phyloP scores from a whole-genome alignment of 2,888 invertebrate genomes.

The Parthenolecanium corni region DNA sequence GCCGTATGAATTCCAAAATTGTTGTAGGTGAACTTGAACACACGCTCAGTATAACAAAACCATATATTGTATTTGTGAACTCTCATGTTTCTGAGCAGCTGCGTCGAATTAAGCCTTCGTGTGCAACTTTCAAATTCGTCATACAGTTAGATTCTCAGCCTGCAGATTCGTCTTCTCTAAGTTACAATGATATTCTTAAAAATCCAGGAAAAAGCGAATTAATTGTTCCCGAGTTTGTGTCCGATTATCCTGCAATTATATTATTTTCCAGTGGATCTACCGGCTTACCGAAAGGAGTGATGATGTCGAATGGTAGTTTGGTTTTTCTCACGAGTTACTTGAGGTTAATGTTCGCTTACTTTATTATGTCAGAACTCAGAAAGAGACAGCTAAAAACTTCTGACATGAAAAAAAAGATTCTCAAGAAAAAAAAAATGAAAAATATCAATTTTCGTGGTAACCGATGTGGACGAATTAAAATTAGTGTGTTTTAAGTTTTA shows the following conservation, averaged over 20 bases:
- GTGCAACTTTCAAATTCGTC: slow-evolving; percentile 7
- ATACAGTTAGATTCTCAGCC: slow-evolving; percentile 12
- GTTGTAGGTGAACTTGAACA: slow-evolving; percentile 9
- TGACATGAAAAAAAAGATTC: too few relatives aligned
- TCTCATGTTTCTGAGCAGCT: slow-evolving; percentile 38
- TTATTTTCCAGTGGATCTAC: slow-evolving; percentile 81
- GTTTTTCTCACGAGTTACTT: slow-evolving; percentile 7
- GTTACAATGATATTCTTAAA: not conserved
- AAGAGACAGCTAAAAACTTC: too few relatives aligned
- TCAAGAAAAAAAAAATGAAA: too few relatives aligned
- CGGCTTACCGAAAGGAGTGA: slow-evolving; percentile 66
- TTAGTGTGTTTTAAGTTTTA: too few relatives aligned
- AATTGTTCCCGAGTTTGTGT: not conserved
- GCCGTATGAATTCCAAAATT: too few relatives aligned
- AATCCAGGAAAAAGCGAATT: not conserved
- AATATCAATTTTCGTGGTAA: too few relatives aligned
- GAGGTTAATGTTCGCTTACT: not conserved
- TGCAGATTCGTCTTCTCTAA: not conserved
- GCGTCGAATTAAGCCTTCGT: not conserved
- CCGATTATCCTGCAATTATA: slow-evolving; percentile 41
- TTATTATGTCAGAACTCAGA: too few relatives aligned
- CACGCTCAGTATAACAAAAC: slow-evolving; percentile 49
- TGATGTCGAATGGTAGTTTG: slow-evolving; percentile 45
- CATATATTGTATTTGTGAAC: slow-evolving; percentile 50
- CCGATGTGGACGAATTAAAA: too few relatives aligned